Evolutionary conservation across 1,140 invertebrate species (phyloP).

Genomic region (Tigriopus japonicus): DNA sequence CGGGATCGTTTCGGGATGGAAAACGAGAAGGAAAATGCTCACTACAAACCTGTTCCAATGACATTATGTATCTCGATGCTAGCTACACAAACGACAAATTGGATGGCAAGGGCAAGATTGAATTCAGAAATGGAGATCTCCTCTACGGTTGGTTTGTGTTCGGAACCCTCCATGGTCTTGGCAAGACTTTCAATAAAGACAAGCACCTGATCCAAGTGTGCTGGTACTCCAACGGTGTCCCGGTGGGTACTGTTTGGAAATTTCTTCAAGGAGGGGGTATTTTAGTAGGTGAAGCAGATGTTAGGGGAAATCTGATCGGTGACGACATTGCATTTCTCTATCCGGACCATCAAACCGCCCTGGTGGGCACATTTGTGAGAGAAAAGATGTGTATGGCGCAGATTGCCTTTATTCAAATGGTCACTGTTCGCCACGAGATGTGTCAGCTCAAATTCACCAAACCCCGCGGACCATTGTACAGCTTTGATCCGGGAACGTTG

Average conservation of each 20-base stretch:
- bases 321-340: constrained; percentile 3
- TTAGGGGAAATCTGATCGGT: background rate
- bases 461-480: constrained; percentile 2
- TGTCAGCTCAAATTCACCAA: background rate
- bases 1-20: no score
- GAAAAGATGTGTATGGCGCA: constrained; percentile 1
- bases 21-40: no score
- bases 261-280: background rate
- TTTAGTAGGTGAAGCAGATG: background rate
- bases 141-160: no score
- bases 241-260: background rate
- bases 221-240: no score
- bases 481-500: background rate
- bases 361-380: background rate
- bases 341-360: constrained; percentile 1
- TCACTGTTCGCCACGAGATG: background rate
- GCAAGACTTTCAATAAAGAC: no score
- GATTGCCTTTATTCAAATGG: background rate
- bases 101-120: no score
- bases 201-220: no score
- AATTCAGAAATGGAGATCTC: no score
- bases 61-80: no score
- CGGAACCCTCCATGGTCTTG: no score
- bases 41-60: no score
- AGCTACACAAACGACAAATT: no score